Percentiles rank a stretch among this genome's conserved stretches.
Evolutionary conservation across 2,113 vertebrate genomes (phyloP).

Genomic region (human): GRCh38 chr7:22115001-22115500

Average conservation of each 20-base stretch:
- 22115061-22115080: neutral
- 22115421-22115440: no score
- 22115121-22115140: neutral
- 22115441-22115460: no score
- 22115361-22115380: no score
- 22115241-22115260: neutral
- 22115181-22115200: neutral
- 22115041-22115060: neutral
- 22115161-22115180: neutral
- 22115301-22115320: neutral
- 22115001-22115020: neutral
- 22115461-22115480: no score
- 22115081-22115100: neutral
- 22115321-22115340: neutral
- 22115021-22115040: no score
- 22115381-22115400: no score
- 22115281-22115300: neutral
- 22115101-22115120: neutral
- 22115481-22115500: no score
- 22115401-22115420: no score
- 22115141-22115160: neutral
- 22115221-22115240: neutral
- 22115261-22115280: neutral
- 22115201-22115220: neutral
- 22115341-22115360: no score